These are phyloP conservation scores for Orchestes rusci DNA, from an alignment of 2,888 invertebrate genomes.

Conservation along the genomic window DNA sequence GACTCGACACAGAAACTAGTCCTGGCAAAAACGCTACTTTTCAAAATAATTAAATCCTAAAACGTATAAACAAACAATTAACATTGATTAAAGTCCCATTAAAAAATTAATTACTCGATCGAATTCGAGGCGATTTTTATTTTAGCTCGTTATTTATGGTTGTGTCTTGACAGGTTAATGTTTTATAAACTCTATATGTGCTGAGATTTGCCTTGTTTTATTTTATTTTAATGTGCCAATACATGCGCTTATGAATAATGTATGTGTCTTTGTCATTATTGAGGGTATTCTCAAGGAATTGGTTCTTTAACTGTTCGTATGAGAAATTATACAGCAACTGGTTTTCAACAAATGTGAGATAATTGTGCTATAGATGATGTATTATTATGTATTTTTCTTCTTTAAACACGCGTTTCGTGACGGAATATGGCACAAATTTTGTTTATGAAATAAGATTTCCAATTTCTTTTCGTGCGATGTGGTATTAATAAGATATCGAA, in stretches of 20 bases:
- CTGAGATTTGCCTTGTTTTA: slow-evolving; percentile 20
- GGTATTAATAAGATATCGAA: no score
- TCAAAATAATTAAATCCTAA: slow-evolving; percentile 22
- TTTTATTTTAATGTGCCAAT: slow-evolving; percentile 18
- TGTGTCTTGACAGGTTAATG: slow-evolving; percentile 15
- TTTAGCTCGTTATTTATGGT: slow-evolving; percentile 25
- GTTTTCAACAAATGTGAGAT: no score
- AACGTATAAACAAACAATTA: slow-evolving; percentile 32
- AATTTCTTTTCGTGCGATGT: no score
- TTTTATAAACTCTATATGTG: slow-evolving; percentile 19
- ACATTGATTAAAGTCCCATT: slow-evolving; percentile 32
- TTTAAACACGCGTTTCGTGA: no score
- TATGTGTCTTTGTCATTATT: slow-evolving; percentile 17
- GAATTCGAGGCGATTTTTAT: slow-evolving; percentile 33
- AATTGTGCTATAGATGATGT: no score
- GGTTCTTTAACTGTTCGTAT: slow-evolving; percentile 12
- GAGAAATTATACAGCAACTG: slow-evolving; percentile 8
- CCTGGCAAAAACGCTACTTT: slow-evolving; percentile 29
- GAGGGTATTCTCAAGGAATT: slow-evolving; percentile 15
- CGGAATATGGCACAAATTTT: no score
- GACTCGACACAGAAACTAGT: slow-evolving; percentile 26
- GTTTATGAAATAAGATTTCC: no score
- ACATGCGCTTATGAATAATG: slow-evolving; percentile 23
- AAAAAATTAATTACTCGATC: slow-evolving; percentile 29
- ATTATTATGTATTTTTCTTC: no score